phyloP scores from a whole-genome alignment of 2,797 vertebrate genomes.

The Arctocebus calabarensis region DNA sequence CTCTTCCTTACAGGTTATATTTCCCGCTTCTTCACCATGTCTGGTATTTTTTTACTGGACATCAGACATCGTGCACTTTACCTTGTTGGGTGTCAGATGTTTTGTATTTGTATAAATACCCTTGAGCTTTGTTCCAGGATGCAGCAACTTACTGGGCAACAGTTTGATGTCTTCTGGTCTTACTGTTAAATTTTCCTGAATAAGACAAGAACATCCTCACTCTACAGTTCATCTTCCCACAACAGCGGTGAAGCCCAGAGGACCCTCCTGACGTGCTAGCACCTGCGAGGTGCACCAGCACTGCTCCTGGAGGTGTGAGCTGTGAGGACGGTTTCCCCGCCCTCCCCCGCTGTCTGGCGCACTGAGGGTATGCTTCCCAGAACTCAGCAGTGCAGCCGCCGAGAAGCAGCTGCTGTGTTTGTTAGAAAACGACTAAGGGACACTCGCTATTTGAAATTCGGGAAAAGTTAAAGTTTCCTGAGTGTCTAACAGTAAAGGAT shows the following conservation, averaged over 20 bases:
- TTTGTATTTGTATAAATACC: not conserved
- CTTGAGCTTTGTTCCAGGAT: slow-evolving; percentile 7
- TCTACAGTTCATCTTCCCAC: not conserved
- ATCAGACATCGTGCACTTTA: not conserved
- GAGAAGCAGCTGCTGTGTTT: not conserved
- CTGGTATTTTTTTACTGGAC: slow-evolving; percentile 17
- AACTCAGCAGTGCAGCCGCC: not conserved
- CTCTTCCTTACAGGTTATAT: not conserved
- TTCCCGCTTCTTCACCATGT: not conserved
- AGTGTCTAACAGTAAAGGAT: not conserved
- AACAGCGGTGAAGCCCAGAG: not conserved
- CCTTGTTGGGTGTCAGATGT: not conserved
- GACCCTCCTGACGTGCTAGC: not conserved
- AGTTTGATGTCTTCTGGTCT: not conserved
- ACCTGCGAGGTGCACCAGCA: not conserved
- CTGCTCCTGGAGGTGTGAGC: not conserved
- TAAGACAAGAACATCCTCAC: not conserved
- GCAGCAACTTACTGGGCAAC: not conserved
- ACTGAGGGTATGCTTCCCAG: not conserved
- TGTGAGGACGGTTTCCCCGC: not conserved
- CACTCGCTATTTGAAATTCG: not conserved
- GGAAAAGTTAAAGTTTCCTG: not conserved
- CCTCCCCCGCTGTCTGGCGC: not conserved
- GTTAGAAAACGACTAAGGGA: not conserved
- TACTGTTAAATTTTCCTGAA: not conserved